Evolutionary conservation across 2,797 vertebrate species (phyloP).

Genomic region (Sebastiscus albofasciatus): DNA sequence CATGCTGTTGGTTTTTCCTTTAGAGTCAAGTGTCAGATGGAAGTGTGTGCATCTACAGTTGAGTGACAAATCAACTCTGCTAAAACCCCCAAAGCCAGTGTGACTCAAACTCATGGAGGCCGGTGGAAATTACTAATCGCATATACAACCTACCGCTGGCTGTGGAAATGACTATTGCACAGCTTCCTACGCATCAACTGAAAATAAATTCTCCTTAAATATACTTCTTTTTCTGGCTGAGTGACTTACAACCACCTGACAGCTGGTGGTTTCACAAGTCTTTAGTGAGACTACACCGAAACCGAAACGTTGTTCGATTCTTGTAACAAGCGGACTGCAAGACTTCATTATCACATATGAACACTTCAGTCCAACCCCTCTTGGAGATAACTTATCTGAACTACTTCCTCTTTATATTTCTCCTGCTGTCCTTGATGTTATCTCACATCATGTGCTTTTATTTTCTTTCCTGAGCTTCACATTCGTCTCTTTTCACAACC

Average conservation of each 20-base stretch:
- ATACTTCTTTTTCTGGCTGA: background rate
- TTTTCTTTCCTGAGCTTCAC: background rate
- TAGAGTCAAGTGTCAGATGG: background rate
- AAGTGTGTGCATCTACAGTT: background rate
- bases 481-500: background rate
- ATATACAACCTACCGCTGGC: background rate
- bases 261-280: background rate
- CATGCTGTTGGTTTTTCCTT: background rate
- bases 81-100: constrained; percentile 3
- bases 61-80: background rate
- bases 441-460: background rate
- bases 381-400: constrained; percentile 37
- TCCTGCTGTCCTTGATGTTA: constrained; percentile 12
- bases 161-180: constrained; percentile 29
- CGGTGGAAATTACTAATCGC: constrained; percentile 44
- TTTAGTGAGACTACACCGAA: background rate
- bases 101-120: constrained; percentile 49
- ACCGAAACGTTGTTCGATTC: background rate
- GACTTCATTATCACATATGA: constrained; percentile 10
- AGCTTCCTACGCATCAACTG: constrained; percentile 18
- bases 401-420: constrained; percentile 41
- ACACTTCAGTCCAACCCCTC: background rate
- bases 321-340: background rate
- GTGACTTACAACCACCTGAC: constrained; percentile 23
- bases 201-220: background rate